Conservation (phyloP, 2,888 invertebrate genomes). For the Tenthredo amoena region DNA sequence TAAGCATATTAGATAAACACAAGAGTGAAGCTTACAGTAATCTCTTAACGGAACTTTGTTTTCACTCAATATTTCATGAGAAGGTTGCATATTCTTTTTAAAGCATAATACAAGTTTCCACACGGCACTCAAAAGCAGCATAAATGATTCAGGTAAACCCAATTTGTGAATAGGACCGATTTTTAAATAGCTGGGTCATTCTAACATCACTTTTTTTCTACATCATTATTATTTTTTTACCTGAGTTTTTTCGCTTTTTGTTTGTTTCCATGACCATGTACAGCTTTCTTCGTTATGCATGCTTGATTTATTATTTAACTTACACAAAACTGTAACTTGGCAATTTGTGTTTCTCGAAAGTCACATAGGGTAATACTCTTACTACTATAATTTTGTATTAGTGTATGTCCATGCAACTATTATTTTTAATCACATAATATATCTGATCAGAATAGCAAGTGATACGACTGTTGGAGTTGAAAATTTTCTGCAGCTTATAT, state of each 20-base stretch:
- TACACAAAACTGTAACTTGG: slow-evolving; percentile 29
- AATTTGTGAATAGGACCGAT: neutral
- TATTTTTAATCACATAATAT: slow-evolving; percentile 25
- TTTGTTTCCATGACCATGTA: slow-evolving; percentile 8
- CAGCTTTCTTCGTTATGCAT: neutral
- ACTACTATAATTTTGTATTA: slow-evolving; percentile 23
- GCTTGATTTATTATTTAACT: neutral
- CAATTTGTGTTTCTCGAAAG: slow-evolving; percentile 37
- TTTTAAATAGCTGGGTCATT: neutral
- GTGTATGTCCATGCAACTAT: slow-evolving; percentile 15
- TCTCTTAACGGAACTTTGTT: neutral
- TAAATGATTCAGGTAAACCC: neutral
- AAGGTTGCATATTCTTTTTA: neutral
- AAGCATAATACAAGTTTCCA: neutral
- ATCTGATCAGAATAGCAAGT: slow-evolving; percentile 2
- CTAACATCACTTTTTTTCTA: neutral
- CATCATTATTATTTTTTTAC: neutral
- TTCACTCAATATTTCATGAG: slow-evolving; percentile 1
- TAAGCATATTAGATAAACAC: slow-evolving; percentile 30
- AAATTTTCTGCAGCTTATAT: slow-evolving; percentile 10
- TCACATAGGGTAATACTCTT: slow-evolving; percentile 46
- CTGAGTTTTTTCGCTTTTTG: neutral
- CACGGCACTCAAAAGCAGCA: neutral
- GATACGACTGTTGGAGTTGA: neutral
- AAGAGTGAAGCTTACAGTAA: slow-evolving; percentile 43